Percentiles rank a stretch among this genome's conserved stretches.
Conservation (phyloP, 2,113 vertebrate genomes). For the Anguilla japonica region DNA sequence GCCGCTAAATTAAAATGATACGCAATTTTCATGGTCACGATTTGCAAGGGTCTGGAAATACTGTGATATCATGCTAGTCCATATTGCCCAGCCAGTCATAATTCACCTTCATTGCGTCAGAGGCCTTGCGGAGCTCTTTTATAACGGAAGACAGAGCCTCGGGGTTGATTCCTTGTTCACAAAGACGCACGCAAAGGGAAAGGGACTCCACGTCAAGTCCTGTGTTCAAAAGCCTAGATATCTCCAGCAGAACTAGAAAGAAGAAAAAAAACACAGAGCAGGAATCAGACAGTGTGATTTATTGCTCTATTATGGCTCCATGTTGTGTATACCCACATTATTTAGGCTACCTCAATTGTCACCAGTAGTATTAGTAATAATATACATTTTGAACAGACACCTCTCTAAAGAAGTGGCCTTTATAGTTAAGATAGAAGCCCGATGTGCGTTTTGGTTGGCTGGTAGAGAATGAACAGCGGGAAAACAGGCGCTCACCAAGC, state of each 20-base stretch:
- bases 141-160: slow-evolving; percentile 94
- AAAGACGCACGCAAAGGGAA: slow-evolving; percentile 94
- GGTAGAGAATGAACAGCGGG: neutral
- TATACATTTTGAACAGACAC: too few relatives aligned
- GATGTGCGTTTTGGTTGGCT: neutral
- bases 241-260: slow-evolving; percentile 87
- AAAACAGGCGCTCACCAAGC: neutral
- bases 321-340: neutral
- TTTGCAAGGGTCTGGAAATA: neutral
- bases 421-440: neutral
- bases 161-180: slow-evolving; percentile 97
- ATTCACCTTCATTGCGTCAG: slow-evolving; percentile 88
- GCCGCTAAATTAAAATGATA: too few relatives aligned
- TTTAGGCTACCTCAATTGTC: neutral
- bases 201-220: slow-evolving; percentile 96
- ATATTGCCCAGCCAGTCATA: neutral
- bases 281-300: neutral
- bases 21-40: too few relatives aligned
- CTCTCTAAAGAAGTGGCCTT: too few relatives aligned
- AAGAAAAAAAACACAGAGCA: slow-evolving; percentile 7
- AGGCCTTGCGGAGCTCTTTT: slow-evolving; percentile 91
- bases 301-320: neutral
- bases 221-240: slow-evolving; percentile 93
- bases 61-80: neutral
- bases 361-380: too few relatives aligned